Conservation (phyloP, 2,113 vertebrate genomes). For the Okapia johnstoni region DNA sequence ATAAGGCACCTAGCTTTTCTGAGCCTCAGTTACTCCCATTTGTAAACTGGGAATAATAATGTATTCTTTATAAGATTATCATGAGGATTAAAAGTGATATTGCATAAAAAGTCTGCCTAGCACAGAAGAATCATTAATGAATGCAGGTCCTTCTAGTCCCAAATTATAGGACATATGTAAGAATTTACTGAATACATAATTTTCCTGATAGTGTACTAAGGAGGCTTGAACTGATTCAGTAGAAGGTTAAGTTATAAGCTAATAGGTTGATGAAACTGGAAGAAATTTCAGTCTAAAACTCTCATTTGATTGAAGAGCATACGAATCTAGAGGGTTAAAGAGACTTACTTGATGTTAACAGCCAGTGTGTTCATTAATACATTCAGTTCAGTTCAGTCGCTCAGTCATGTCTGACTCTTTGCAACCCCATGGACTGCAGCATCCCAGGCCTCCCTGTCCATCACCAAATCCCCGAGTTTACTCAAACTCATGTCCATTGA, state of each 20-base stretch:
- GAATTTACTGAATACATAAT: neutral
- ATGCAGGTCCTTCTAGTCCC: neutral
- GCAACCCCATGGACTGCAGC: neutral
- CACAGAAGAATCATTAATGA: neutral
- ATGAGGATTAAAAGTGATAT: neutral
- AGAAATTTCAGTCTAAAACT: neutral
- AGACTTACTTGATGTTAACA: neutral
- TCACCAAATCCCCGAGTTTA: neutral
- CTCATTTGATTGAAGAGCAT: neutral
- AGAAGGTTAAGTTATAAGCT: neutral
- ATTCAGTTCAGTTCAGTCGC: neutral
- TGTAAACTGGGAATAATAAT: neutral
- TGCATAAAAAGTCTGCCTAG: neutral
- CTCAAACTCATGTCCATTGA: neutral
- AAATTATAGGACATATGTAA: neutral
- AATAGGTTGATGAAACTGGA: neutral
- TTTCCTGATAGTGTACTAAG: neutral
- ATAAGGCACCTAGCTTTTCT: neutral
- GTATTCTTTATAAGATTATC: neutral
- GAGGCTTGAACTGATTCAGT: neutral
- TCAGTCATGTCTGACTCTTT: neutral
- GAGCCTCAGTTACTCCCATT: neutral
- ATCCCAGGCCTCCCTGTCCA: neutral
- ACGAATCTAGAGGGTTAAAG: neutral
- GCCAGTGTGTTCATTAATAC: neutral